phyloP scores from a whole-genome alignment of 2,888 invertebrate species.

The Synanthedon formicaeformis region DNA sequence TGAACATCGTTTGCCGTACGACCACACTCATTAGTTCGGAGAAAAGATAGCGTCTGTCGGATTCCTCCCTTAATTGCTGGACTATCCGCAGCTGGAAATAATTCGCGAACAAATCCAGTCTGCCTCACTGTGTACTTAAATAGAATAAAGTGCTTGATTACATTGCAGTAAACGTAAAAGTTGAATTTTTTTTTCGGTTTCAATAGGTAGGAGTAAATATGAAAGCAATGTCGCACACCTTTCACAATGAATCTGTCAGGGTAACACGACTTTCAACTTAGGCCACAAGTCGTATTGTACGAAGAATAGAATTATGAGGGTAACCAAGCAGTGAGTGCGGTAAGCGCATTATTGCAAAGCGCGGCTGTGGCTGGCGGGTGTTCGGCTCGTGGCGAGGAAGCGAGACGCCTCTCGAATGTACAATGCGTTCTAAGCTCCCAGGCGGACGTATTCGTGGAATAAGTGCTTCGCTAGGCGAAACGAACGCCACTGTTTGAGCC shows the following conservation, averaged over 20 bases:
- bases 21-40: constrained; percentile 52
- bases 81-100: constrained; percentile 25
- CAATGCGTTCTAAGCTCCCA: constrained; percentile 53
- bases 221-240: constrained; percentile 8
- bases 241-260: constrained; percentile 28
- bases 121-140: not conserved
- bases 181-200: not conserved
- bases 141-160: not conserved
- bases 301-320: constrained; percentile 59
- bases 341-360: constrained; percentile 64
- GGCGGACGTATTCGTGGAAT: constrained; percentile 45
- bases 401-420: constrained; percentile 50
- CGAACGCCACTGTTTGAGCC: constrained; percentile 48
- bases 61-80: constrained; percentile 55
- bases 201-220: not conserved
- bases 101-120: not conserved
- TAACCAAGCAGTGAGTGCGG: constrained; percentile 40
- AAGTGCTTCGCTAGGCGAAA: constrained; percentile 53
- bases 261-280: constrained; percentile 60
- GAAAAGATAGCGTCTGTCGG: constrained; percentile 45
- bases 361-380: constrained; percentile 16
- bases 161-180: not conserved
- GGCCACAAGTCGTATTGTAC: constrained; percentile 40
- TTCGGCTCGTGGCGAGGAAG: constrained; percentile 28
- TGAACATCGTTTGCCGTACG: constrained; percentile 28